A percentile compares a stretch with the other conserved stretches of the same genome.
Evolutionary conservation across 2,113 vertebrate genomes (phyloP).

Genomic region (Limanda limanda): DNA sequence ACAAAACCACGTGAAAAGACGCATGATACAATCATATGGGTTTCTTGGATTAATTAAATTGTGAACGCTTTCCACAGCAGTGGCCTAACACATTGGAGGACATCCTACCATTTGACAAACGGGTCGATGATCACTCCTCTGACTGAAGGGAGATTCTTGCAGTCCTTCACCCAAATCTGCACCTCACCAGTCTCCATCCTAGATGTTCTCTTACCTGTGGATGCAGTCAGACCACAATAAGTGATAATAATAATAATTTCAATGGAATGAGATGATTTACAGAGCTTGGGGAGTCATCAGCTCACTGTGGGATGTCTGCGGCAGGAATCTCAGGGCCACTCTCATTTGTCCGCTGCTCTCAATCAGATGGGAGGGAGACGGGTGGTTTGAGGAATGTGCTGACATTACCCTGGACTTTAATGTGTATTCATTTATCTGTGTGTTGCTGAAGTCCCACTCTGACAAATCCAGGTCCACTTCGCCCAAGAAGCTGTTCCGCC

Average conservation of each 20-base stretch:
- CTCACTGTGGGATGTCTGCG: conserved; percentile 83
- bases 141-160: conserved; percentile 86
- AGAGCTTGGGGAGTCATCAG: not conserved
- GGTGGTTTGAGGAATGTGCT: conserved; percentile 41
- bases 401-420: conserved; percentile 88
- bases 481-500: conserved; percentile 92
- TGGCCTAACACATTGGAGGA: not conserved
- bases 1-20: too few species aligned
- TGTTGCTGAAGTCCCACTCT: conserved; percentile 90
- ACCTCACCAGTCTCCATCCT: conserved; percentile 88
- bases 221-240: conserved; percentile 12
- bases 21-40: too few species aligned
- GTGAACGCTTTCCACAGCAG: too few species aligned
- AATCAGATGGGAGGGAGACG: conserved; percentile 60
- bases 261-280: not conserved
- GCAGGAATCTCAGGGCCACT: conserved; percentile 89
- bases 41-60: too few species aligned
- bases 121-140: conserved; percentile 87
- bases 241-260: not conserved
- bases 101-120: conserved; percentile 93
- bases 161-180: conserved; percentile 97
- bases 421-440: conserved; percentile 87
- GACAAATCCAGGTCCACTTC: conserved; percentile 91
- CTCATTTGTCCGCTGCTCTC: conserved; percentile 89
- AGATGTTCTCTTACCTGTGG: conserved; percentile 81